Evolutionary conservation across 2,888 invertebrate species (phyloP).

Genomic region (Trimorus sp.): DNA sequence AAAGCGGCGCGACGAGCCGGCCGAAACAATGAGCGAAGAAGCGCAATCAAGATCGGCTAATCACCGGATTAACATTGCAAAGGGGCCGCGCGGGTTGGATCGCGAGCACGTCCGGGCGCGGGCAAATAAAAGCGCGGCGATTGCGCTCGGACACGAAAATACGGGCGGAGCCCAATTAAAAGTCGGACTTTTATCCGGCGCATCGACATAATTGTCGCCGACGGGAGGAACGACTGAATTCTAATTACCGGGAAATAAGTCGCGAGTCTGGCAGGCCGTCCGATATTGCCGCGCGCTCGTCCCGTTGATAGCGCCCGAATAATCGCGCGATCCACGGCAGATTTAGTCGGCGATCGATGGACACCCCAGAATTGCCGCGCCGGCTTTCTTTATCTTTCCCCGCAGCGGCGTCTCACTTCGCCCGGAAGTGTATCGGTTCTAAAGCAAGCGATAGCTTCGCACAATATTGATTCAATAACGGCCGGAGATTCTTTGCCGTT

Average conservation of each 20-base stretch:
- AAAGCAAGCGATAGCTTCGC: constrained; percentile 73
- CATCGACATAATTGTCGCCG: constrained; percentile 43
- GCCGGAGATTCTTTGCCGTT: constrained; percentile 72
- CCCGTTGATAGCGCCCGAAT: constrained; percentile 45
- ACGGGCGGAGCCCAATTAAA: constrained; percentile 61
- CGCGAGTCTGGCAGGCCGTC: constrained; percentile 23
- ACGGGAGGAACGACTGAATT: background rate
- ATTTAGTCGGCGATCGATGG: constrained; percentile 62
- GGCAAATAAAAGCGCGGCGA: background rate
- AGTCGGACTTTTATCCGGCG: constrained; percentile 3
- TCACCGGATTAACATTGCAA: constrained; percentile 43
- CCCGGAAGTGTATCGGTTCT: constrained; percentile 63
- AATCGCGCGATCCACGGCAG: constrained; percentile 38
- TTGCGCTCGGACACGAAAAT: constrained; percentile 30
- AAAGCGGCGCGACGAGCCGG: background rate
- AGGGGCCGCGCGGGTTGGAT: constrained; percentile 23
- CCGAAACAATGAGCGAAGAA: background rate
- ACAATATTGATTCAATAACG: constrained; percentile 79
- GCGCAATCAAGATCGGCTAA: constrained; percentile 39
- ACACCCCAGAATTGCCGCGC: constrained; percentile 44
- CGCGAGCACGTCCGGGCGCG: constrained; percentile 10
- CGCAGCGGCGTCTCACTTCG: constrained; percentile 49
- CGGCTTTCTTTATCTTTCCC: constrained; percentile 40
- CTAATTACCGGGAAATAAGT: constrained; percentile 39
- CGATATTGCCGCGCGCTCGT: constrained; percentile 34